A percentile compares a stretch with the other conserved stretches of the same genome.
Conservation (phyloP, 2,113 vertebrate genomes). For the Xyrauchen texanus region DNA sequence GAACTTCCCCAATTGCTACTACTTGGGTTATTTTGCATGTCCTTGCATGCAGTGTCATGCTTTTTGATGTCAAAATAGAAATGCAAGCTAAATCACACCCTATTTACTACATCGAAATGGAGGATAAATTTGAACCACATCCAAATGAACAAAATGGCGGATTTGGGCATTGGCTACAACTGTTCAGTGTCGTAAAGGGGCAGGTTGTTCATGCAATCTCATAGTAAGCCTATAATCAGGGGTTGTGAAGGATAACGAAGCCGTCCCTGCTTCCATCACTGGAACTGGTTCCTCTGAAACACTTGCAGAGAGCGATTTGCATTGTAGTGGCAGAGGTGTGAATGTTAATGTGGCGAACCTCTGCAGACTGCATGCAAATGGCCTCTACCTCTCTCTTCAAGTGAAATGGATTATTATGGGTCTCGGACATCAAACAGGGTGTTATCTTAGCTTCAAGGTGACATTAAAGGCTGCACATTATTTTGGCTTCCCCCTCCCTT, state of each 20-base stretch:
- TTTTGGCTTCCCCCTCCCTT: constrained; percentile 80
- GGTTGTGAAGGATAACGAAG: constrained; percentile 59
- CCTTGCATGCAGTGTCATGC: constrained; percentile 76
- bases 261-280: constrained; percentile 69
- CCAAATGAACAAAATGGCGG: not conserved
- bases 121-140: not conserved
- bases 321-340: constrained; percentile 63
- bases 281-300: constrained; percentile 58
- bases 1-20: constrained; percentile 57
- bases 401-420: constrained; percentile 72
- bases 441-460: constrained; percentile 95
- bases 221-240: constrained; percentile 52
- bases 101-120: constrained; percentile 66
- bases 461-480: constrained; percentile 87
- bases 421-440: constrained; percentile 81
- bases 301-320: constrained; percentile 68
- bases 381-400: constrained; percentile 43
- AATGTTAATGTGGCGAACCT: constrained; percentile 62
- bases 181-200: too few relatives aligned
- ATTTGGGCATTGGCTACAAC: too few relatives aligned
- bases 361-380: constrained; percentile 69
- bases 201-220: not conserved
- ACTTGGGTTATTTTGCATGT: constrained; percentile 69
- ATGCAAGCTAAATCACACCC: constrained; percentile 83
- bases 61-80: constrained; percentile 73